These are phyloP conservation scores for Dascillus cervinus DNA, from an alignment of 2,888 invertebrate species.

Conservation along the genomic window DNA sequence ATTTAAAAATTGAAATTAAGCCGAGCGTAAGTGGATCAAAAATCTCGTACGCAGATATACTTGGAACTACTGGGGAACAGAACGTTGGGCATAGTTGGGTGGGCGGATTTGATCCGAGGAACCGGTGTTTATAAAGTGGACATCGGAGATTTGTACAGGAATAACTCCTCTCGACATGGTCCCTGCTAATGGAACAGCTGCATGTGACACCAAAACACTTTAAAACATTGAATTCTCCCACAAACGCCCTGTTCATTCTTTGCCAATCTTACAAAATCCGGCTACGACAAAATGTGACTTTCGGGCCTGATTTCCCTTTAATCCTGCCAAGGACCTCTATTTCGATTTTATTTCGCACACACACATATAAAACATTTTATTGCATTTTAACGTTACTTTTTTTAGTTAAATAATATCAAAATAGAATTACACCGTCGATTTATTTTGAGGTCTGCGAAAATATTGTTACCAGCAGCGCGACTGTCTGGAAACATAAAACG, in stretches of 20 bases:
- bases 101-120: slow-evolving; percentile 6
- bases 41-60: slow-evolving; percentile 1
- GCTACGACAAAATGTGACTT: not conserved
- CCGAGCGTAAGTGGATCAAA: slow-evolving; percentile 4
- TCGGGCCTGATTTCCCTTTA: too few species aligned
- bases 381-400: too few species aligned
- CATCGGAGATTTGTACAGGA: slow-evolving; percentile 6
- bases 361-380: too few species aligned
- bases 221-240: slow-evolving; percentile 10
- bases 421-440: too few species aligned
- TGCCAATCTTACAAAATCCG: slow-evolving; percentile 4
- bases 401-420: too few species aligned
- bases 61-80: too few species aligned
- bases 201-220: slow-evolving; percentile 13
- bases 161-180: slow-evolving; percentile 9
- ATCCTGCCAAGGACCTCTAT: too few species aligned
- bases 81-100: slow-evolving; percentile 2
- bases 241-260: slow-evolving; percentile 5
- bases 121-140: slow-evolving; percentile 7
- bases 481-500: too few species aligned
- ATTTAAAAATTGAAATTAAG: not conserved
- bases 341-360: too few species aligned
- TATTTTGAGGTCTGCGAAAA: too few species aligned
- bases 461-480: too few species aligned
- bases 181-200: slow-evolving; percentile 17